Conservation (phyloP, 2,797 vertebrate species). For the Pampus argenteus region DNA sequence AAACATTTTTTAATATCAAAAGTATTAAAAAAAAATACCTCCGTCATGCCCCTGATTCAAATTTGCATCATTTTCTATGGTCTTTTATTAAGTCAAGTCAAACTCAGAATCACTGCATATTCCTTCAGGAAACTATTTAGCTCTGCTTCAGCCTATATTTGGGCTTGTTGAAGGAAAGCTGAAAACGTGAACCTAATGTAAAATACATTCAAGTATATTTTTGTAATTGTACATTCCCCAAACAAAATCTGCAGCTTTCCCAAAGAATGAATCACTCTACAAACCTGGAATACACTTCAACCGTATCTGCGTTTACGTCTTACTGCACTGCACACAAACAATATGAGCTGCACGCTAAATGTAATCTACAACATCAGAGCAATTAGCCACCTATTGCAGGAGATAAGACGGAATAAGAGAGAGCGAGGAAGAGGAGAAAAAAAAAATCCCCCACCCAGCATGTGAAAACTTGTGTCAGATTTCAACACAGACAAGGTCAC, state of each 20-base stretch:
- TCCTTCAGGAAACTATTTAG: not conserved
- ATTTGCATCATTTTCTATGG: not conserved
- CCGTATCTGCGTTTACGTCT: conserved; percentile 30
- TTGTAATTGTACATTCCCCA: not conserved
- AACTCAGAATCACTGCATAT: too few relatives aligned
- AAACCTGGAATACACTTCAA: conserved; percentile 7
- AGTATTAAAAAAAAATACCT: not conserved
- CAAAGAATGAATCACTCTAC: not conserved
- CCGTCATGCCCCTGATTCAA: not conserved
- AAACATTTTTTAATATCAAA: not conserved
- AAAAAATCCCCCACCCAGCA: conserved; percentile 75
- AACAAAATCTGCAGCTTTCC: not conserved
- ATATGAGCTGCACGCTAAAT: conserved; percentile 50
- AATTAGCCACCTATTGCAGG: conserved; percentile 72
- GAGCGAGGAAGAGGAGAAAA: conserved; percentile 13
- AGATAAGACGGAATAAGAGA: conserved; percentile 59
- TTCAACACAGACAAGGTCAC: conserved; percentile 81
- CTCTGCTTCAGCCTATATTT: not conserved
- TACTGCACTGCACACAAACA: conserved; percentile 39
- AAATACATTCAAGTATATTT: not conserved
- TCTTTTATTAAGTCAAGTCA: not conserved
- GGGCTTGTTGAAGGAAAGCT: not conserved
- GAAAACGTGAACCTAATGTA: not conserved
- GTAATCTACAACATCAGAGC: conserved; percentile 69
- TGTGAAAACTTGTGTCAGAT: conserved; percentile 82